A percentile compares a stretch with the other conserved stretches of the same genome.
Evolutionary conservation across 2,797 vertebrate genomes (phyloP).

Genomic region (Trachops cirrhosus): DNA sequence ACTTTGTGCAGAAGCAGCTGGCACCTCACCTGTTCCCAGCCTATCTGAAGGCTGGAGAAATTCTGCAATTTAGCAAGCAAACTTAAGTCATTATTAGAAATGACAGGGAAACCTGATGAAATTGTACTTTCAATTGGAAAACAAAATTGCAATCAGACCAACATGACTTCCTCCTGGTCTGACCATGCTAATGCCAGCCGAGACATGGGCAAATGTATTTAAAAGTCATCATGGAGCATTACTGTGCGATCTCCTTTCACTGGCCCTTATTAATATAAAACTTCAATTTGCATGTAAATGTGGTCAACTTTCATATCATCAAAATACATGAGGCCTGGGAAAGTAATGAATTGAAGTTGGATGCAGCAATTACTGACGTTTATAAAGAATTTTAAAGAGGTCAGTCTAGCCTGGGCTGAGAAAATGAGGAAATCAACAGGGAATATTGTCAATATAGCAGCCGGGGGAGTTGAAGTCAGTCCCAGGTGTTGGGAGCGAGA

Average conservation of each 20-base stretch:
- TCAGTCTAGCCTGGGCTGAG: conserved; percentile 87
- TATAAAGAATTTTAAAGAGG: conserved; percentile 95
- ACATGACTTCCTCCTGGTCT: conserved; percentile 96
- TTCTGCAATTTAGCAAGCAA: conserved; percentile 95
- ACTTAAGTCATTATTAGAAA: conserved; percentile 98
- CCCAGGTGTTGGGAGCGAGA: conserved; percentile 87
- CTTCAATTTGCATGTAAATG: conserved; percentile 99
- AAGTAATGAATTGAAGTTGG: conserved; percentile 95
- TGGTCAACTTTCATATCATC: conserved; percentile 99
- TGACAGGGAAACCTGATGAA: conserved; percentile 99
- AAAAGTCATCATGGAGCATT: conserved; percentile 99
- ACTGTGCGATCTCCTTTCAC: conserved; percentile 94
- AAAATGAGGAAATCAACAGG: conserved; percentile 92
- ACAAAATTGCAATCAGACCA: conserved; percentile 99
- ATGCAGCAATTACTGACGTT: conserved; percentile 95
- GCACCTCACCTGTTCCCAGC: conserved; percentile 85
- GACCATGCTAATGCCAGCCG: conserved; percentile 94
- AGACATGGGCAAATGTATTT: conserved; percentile 99
- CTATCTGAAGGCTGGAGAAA: conserved; percentile 84
- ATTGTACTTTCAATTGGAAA: conserved; percentile 99
- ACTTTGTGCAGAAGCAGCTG: conserved; percentile 78
- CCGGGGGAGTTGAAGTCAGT: conserved; percentile 88
- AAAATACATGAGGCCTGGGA: conserved; percentile 97
- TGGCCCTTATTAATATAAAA: conserved; percentile 98
- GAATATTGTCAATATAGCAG: conserved; percentile 91